Percentiles rank a stretch among this genome's conserved stretches.
Evolutionary conservation across 2,797 vertebrate species (phyloP).

Genomic region (Poeciliopsis paucimaculata): DNA sequence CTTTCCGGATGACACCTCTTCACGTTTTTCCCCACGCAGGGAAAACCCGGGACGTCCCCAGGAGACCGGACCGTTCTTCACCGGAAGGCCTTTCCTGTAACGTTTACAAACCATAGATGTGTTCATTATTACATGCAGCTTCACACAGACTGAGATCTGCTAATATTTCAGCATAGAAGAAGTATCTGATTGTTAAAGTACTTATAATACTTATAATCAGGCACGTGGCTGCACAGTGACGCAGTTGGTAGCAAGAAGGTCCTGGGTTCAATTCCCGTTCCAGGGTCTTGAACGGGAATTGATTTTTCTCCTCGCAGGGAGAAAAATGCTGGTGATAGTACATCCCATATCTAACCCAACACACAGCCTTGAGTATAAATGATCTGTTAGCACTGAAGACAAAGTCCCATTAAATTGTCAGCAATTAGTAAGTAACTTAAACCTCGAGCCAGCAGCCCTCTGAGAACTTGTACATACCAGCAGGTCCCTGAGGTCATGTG

Average conservation of each 20-base stretch:
- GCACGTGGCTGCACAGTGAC: too few species aligned
- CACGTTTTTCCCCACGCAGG: constrained; percentile 27
- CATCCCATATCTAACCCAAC: constrained; percentile 12
- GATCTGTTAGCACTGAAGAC: constrained; percentile 21
- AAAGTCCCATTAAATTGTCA: not conserved
- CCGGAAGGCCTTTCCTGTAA: constrained; percentile 32
- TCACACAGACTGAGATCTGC: constrained; percentile 5
- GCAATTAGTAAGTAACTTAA: not conserved
- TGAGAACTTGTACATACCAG: too few species aligned
- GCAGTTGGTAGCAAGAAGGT: too few species aligned
- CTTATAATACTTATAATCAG: too few species aligned
- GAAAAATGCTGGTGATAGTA: not conserved
- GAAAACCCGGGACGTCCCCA: constrained; percentile 23
- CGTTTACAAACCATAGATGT: constrained; percentile 20
- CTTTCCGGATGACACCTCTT: constrained; percentile 32
- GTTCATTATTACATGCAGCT: constrained; percentile 11
- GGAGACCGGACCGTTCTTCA: constrained; percentile 13
- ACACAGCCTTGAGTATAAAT: constrained; percentile 30
- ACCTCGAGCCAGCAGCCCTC: too few species aligned
- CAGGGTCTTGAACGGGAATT: too few species aligned
- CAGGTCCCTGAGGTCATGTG: not conserved
- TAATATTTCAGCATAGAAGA: not conserved
- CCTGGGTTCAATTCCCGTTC: too few species aligned
- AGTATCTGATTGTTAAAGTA: too few species aligned
- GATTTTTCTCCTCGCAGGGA: too few species aligned